Evolutionary conservation across 2,888 invertebrate species (phyloP), one percentile per base, ranked within the genome.

Genomic region (Crioceris asparagi): DNA sequence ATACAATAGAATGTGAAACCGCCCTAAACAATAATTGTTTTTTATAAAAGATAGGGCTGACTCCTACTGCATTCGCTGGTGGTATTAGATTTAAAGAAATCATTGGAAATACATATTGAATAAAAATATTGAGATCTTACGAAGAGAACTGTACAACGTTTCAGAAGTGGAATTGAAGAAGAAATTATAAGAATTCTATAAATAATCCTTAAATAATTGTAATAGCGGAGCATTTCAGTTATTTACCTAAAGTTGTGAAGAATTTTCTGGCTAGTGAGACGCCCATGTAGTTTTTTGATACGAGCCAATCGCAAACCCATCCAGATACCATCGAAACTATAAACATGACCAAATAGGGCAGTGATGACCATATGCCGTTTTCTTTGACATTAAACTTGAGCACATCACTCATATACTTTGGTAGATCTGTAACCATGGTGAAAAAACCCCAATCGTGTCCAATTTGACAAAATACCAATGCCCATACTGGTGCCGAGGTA

Each of bases 361-460:
- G 48, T 0, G 78, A 69, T 0, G 77, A 74, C 25, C 76, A 62
- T 1, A 71, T 57, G 3, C 78, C 77, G 35, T 78, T 77, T 48
- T 72, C 62, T 46, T 72, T 67, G 35, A 79, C 73, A 50, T 75
- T 68, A 56, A 77, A 77, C 53, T 75, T 72, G 36, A 79, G 58
- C 2, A 79, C 73, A 40, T 76, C 75, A 29, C 71, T 74, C 74
- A 79, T 75, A 36, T 58, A 58, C 19, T 54, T 56, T 3, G 80
- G 80, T 8, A 81, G 62, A 52, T 80, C 79, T 1, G 78, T 77
- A 15, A 79, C 73, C 72, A 81, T 75, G 4, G 77, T 78, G 57
- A 76, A 79, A 53, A 79, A 76, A 3, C 78, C 78, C 74, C 77
- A 81, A 51, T 78, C 77, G 57, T 79, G 79, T 3, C 77, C 77